Base-by-base conservation (phyloP, 2,888 invertebrate genomes). In the Platynereis dumerilii region DNA sequence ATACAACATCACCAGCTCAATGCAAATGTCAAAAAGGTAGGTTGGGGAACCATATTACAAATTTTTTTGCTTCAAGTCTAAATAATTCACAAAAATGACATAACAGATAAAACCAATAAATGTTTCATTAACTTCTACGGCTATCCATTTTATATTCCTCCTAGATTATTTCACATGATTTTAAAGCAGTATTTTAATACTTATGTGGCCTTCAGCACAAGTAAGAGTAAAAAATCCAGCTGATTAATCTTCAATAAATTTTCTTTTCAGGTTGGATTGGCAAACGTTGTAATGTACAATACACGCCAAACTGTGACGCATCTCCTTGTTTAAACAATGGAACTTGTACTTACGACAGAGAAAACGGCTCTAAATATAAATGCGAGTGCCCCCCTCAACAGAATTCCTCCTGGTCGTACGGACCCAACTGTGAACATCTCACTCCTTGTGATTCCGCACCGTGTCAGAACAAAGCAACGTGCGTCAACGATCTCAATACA, bases 261-360 rank as follows among this genome's bases (percentile, higher is more conserved):
- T 48, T 5, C 22, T 3, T n/a, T n/a, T 5, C 7, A 20, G n/a
- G 22, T 48, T 48, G 48, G 48, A 48, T 20, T 5, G 48, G 48
- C 5, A n/a, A 22, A 10, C 22, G n/a, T n/a, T 48, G 48, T 48
- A 5, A 48, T 5, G 22, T 48, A 7, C 48, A n/a, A 48, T 48
- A 20, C 17, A 7, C n/a, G 3, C 48, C 48, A n/a, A 48, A 7
- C 7, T 48, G 48, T 48, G 48, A 48, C 7, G 22, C 20, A 5
- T 48, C 48, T 5, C 48, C 48, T 5, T 48, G 48, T n/a, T 22
- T 48, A 48, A 48, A 48, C 48, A 22, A 22, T n/a, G 48, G 48
- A 5, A n/a, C n/a, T 12, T 48, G 48, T 48, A 22, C 17, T 5
- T 20, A n/a, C 7, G 22, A 48, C 17, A 22, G 7, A 5, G 17